These are phyloP conservation scores for Gobio gobio DNA, from an alignment of 2,113 vertebrate species.

Conservation along the genomic window DNA sequence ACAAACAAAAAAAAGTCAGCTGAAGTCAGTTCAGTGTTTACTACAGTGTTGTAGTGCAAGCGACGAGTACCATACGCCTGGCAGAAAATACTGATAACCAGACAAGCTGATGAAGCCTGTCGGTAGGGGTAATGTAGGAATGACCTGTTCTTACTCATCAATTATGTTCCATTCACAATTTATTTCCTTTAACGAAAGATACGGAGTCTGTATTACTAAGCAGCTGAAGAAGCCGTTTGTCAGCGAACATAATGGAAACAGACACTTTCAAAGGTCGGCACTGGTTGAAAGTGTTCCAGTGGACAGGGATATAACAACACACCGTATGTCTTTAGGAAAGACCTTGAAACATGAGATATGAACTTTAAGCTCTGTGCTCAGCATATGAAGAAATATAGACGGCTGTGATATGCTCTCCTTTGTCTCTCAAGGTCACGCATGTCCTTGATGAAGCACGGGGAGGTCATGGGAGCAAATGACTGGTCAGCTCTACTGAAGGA, in stretches of 20 bases:
- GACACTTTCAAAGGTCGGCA: neutral
- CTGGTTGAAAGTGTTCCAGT: neutral
- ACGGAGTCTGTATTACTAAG: neutral
- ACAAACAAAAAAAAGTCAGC: too few species aligned
- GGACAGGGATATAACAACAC: conserved; percentile 4
- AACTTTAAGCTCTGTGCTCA: conserved; percentile 33
- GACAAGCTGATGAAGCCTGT: neutral
- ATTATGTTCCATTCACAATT: neutral
- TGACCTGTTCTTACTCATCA: neutral
- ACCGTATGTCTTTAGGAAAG: neutral
- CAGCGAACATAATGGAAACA: neutral
- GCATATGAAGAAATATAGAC: conserved; percentile 35
- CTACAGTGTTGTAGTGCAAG: neutral
- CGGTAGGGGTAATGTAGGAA: neutral
- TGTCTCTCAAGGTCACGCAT: conserved; percentile 29
- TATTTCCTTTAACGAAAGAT: neutral
- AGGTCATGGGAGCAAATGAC: conserved; percentile 51
- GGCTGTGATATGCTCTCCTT: neutral
- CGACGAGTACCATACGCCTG: neutral
- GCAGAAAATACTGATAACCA: neutral
- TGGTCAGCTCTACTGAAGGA: conserved; percentile 47
- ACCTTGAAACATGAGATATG: conserved; percentile 40
- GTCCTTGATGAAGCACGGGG: conserved; percentile 18
- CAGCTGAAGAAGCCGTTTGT: neutral
- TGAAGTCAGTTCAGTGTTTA: too few species aligned